These are phyloP conservation scores for Rynchops niger DNA, from an alignment of 2,113 vertebrate genomes.

Conservation along the genomic window DNA sequence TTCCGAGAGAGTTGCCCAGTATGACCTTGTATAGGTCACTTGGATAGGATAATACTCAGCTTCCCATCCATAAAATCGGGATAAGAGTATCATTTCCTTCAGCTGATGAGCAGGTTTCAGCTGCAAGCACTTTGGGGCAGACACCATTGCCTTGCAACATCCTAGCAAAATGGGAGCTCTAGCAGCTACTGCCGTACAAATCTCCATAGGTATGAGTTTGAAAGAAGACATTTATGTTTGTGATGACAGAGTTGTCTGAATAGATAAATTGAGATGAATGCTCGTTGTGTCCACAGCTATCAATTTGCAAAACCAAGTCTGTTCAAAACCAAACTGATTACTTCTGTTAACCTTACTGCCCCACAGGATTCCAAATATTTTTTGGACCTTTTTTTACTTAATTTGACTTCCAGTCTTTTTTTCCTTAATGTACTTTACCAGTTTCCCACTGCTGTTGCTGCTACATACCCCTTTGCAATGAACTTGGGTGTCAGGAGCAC, in stretches of 20 bases:
- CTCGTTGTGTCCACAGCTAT: background rate
- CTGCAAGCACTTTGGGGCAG: background rate
- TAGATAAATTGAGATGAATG: background rate
- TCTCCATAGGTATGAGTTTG: background rate
- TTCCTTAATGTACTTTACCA: background rate
- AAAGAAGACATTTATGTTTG: background rate
- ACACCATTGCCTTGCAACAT: background rate
- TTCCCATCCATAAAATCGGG: background rate
- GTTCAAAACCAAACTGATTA: background rate
- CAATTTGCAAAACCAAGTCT: background rate
- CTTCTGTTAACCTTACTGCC: background rate
- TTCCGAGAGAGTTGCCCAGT: background rate
- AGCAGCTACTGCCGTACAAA: background rate
- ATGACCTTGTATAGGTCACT: background rate
- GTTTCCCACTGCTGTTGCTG: background rate
- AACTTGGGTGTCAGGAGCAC: background rate
- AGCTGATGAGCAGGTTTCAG: background rate
- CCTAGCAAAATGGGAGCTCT: background rate
- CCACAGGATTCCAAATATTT: background rate
- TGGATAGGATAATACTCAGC: background rate
- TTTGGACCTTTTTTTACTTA: background rate
- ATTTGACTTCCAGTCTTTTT: background rate
- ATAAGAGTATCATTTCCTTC: background rate
- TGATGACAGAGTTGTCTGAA: background rate
- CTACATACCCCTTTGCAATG: background rate